Evolutionary conservation across 2,888 invertebrate species (phyloP), one percentile per base, ranked within the genome.

Genomic region (Macrosoma leucophasiata): DNA sequence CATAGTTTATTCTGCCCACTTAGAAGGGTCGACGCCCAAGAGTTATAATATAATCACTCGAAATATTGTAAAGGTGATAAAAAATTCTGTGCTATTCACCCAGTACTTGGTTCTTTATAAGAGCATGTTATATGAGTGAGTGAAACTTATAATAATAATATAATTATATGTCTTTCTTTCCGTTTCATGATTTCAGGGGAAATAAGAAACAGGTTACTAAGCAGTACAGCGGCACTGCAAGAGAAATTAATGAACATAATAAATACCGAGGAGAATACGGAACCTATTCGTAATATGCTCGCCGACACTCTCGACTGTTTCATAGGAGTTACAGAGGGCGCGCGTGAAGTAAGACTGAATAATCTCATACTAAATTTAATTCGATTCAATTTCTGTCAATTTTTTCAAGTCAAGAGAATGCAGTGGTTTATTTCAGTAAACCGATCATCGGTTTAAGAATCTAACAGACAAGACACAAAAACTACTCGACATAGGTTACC

Each of bases 301-400:
- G 87, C 91, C 1, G 91, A 91, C 58, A 86, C 93, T 18, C 70
- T 95, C 1, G 94, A 95, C 62, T 90, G 90, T 36, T 88, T 91
- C 40, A 89, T 90, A 58, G 93, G 93, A 13, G 85, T 91, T 38
- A 88, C 89, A 1, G 89, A 89, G 55, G 92, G 92, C 0, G 67
- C 74, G 1, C 58, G 64, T n/a, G 78, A 78, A 68, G 79, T 79
- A 36, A 28, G 4, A 8, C 4, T 12, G 5, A 13, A 8, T 15
- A n/a, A 7, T 9, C 12, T 22, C 21, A 9, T 8, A 6, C 20
- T 3, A n/a, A n/a, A n/a, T n/a, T n/a, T n/a, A n/a, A n/a, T n/a
- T n/a, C n/a, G n/a, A n/a, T n/a, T n/a, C n/a, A n/a, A n/a, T n/a
- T n/a, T n/a, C n/a, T n/a, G n/a, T n/a, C n/a, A n/a, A n/a, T n/a